Base-by-base conservation (phyloP, 2,113 vertebrate species). In the Rhineura floridana region DNA sequence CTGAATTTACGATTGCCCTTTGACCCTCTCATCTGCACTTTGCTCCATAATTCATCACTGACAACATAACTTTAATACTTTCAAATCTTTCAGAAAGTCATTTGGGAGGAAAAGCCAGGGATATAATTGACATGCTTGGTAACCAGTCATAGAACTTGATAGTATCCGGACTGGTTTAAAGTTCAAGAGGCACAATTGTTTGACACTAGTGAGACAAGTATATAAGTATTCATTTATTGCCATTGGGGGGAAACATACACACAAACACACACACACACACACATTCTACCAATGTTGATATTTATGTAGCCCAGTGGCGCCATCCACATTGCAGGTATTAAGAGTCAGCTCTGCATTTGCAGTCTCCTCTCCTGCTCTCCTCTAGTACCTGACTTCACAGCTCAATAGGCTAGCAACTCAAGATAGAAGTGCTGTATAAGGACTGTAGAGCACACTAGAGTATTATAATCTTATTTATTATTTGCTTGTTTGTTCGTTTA, bases 21-120 rank as follows among this genome's bases (percentile, higher is more conserved):
- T 87, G 85, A 69, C 30, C 39, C 44, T 46, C 78, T 87, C 65
- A 81, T 50, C 39, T 82, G 39, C 39, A 48, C 65, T 87, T 46
- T 87, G 28, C 50, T 50, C 39, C 3, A 12, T n/a, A 55, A 88
- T 50, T 23, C 69, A 88, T 82, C 86, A 48, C 30, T 75, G 86
- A 50, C 52, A 76, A n/a, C 42, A 63, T 63, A 13, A 30, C 21
- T 82, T 63, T 75, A 33, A 88, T 46, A 55, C 19, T 36, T 87
- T 62, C 78, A 23, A n/a, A 46, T 42, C 50, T 52, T 72, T 44
- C 9, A 75, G 50, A 6, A 19, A 52, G 36, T 15, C n/a, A 42
- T 46, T 80, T 10, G 11, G 33, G 23, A 50, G 1, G 9, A 42
- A 59, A 28, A 11, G 21, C 3, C 12, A 8, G 2, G 6, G 12